Conservation (phyloP, 2,888 invertebrate genomes). For the Zaprionus obscuricornis region DNA sequence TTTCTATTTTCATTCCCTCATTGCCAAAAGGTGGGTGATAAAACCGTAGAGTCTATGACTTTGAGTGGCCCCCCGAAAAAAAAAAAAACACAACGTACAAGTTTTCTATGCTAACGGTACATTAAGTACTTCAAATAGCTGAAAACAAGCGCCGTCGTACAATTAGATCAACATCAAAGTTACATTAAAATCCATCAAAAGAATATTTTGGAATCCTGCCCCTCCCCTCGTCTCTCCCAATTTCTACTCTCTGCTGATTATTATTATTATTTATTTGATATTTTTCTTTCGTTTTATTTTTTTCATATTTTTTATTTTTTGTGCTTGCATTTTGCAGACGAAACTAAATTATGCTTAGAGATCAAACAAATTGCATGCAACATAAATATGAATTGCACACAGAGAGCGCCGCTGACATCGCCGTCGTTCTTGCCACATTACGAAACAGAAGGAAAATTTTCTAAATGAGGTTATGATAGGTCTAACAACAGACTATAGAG, state of each 20-base stretch:
- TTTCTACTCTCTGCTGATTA: constrained; percentile 10
- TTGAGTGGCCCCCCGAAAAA: too few species aligned
- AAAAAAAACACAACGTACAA: constrained; percentile 3
- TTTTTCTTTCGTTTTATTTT: constrained; percentile 19
- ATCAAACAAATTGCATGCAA: constrained; percentile 82
- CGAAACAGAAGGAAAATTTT: constrained; percentile 32
- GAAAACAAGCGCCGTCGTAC: constrained; percentile 34
- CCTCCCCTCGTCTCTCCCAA: constrained; percentile 33
- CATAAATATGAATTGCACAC: constrained; percentile 71
- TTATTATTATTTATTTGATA: constrained; percentile 46
- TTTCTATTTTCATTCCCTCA: constrained; percentile 47
- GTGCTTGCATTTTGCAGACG: constrained; percentile 59
- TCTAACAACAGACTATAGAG: too few species aligned
- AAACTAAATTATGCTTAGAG: constrained; percentile 77
- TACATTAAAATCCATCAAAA: constrained; percentile 54
- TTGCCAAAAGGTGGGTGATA: constrained; percentile 49
- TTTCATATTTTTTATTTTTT: constrained; percentile 44
- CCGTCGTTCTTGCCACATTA: constrained; percentile 31
- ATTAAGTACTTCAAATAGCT: constrained; percentile 9
- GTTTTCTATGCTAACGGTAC: constrained; percentile 35
- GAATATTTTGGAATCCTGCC: constrained; percentile 5
- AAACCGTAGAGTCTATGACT: constrained; percentile 42
- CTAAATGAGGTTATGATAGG: constrained; percentile 51
- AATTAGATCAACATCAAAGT: constrained; percentile 73
- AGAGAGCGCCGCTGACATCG: constrained; percentile 10